Evolutionary conservation across 2,113 vertebrate species (phyloP).

Genomic region (Cyanoramphus novaezelandiae): DNA sequence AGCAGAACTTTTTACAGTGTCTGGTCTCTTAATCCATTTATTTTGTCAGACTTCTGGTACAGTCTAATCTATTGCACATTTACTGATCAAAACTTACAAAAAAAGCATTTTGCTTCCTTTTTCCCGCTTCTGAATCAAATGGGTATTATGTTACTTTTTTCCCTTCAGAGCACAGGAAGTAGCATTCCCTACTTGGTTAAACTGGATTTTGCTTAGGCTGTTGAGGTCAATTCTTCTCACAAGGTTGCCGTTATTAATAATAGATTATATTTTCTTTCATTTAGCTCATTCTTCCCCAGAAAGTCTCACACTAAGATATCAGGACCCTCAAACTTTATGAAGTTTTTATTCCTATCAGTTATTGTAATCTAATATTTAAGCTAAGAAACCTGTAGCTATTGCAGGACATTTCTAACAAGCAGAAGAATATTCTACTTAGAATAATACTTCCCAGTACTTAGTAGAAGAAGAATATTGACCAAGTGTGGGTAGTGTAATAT

Average conservation of each 20-base stretch:
- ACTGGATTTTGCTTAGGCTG: neutral
- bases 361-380: neutral
- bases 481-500: neutral
- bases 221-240: neutral
- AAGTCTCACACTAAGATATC: neutral
- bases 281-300: neutral
- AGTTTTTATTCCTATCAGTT: neutral
- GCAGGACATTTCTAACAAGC: neutral
- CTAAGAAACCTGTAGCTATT: neutral
- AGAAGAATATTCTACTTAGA: neutral
- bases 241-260: neutral
- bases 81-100: neutral
- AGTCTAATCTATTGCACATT: neutral
- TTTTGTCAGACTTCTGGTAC: neutral
- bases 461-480: neutral
- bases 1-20: neutral
- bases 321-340: neutral
- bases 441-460: neutral
- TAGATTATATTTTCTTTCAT: neutral
- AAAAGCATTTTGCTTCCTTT: neutral
- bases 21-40: neutral
- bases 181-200: neutral
- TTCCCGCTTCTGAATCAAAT: neutral
- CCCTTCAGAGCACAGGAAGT: neutral
- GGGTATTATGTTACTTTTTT: neutral